A percentile compares a stretch with the other conserved stretches of the same genome.
These are phyloP conservation scores for Taxidea taxus DNA, from an alignment of 2,113 vertebrate genomes.

Conservation along the genomic window DNA sequence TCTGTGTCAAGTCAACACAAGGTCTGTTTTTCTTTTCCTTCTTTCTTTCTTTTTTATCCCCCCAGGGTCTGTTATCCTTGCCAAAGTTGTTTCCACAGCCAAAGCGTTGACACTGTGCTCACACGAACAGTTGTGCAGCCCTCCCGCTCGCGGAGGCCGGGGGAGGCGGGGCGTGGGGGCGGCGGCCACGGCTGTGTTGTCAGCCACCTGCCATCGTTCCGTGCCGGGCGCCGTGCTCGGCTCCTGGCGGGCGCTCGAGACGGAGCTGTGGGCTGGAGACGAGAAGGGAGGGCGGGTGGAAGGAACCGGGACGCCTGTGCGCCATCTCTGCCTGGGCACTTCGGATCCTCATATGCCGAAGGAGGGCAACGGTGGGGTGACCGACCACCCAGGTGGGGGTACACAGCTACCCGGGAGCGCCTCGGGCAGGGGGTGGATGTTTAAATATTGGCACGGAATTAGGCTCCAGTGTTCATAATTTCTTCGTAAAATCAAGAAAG, in stretches of 20 bases:
- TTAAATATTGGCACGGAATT: neutral
- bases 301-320: accelerated
- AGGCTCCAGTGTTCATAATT: neutral
- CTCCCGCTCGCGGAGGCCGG: accelerated
- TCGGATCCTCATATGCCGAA: accelerated
- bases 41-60: neutral
- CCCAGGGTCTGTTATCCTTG: neutral
- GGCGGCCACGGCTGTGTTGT: accelerated
- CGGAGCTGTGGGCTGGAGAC: neutral
- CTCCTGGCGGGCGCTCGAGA: neutral
- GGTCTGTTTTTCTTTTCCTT: neutral
- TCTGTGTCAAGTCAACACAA: neutral
- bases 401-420: neutral
- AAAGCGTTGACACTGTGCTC: neutral
- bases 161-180: accelerated
- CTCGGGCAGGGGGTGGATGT: neutral
- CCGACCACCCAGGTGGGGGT: neutral
- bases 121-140: accelerated
- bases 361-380: too few species aligned
- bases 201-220: neutral
- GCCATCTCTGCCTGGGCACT: accelerated
- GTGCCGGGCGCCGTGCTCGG: neutral
- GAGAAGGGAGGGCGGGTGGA: neutral
- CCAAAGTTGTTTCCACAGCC: neutral
- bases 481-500: neutral